Base-by-base conservation (phyloP, 2,797 vertebrate species). In the Eidolon dupreanum region DNA sequence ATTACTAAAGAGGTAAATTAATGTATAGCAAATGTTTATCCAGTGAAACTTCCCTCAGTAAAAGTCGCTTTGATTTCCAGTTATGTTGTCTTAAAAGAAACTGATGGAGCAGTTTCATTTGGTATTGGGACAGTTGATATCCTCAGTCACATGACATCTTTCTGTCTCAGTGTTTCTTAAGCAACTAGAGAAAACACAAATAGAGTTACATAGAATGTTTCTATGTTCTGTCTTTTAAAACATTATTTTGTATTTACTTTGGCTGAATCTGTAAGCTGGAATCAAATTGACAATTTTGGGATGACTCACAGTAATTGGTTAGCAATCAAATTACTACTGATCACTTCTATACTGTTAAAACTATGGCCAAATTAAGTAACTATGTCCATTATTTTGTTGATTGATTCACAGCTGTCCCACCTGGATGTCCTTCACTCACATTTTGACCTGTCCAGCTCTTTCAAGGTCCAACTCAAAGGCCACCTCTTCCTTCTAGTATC, bases 1-100 rank as follows among this genome's bases (percentile, higher is more conserved):
- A 97, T 96, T 91, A 75, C 59, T 81, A 51, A 91, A 85, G 81
- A 95, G 75, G 74, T 91, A 85, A 92, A 89, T 83, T 82, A 86
- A 95, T 81, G 43, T 70, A 71, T 79, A 26, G n/a, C 63, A 91
- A 94, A 95, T 93, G 93, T 94, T 96, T 96, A 87, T n/a, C 46
- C 28, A 78, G 41, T 38, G 53, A 95, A 70, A 84, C 43, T 71
- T 94, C 33, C 66, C 43, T 71, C 65, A 63, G 43, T 88, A 85
- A 83, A 95, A 89, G 66, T 96, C 70, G 59, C 7, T 55, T 57
- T 78, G 38, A 24, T 92, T 94, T 93, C 33, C 24, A 92, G 16
- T 51, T 74, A 63, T n/a, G 31, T 68, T 75, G 28, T 91, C 38
- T 83, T 79, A 92, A 97, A 93, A 95, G 49, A 94, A 49, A 70